Base-by-base conservation (phyloP, 30 jellyfish, hydroid and myxozoan species). In the Hydractinia symbiolongicarpus region DNA sequence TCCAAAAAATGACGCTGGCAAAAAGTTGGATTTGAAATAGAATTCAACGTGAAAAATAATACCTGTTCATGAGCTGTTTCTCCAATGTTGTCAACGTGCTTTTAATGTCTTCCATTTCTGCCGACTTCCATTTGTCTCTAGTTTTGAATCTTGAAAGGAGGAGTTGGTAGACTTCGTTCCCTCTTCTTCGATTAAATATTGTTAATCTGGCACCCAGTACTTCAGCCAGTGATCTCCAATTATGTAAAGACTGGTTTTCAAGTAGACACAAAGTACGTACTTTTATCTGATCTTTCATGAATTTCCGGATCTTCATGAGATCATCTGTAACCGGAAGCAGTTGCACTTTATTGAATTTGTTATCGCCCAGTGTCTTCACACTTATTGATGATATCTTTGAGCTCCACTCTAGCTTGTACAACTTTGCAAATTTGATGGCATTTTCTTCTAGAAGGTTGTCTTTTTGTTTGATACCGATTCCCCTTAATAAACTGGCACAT, bases 311-410 rank as follows among this genome's bases (percentile, higher is more conserved):
- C 57, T 53, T 67, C 57, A 82, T 53, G 71, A 82, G 83, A 55
- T 82, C 89, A 19, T 71, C 83, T 17, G 89, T 67, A 49, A 61
- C 16, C 15, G 89, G 89, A 77, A 82, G 8, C 19, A 50, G 75
- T 52, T 60, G 17, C 15, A 66, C 40, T 16, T 71, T 58, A 52
- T 68, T 66, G 58, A 82, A 70, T 82, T 69, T 69, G 50, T 71
- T 55, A 51, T 60, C 50, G 56, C 82, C 83, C 50, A 82, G 76
- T 30, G 82, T 82, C 58, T 58, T 82, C 64, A 82, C 50, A 17
- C 78, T 78, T 68, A 54, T 70, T 16, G 84, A 13, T n/a, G 77
- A 68, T 56, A 82, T 61, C 61, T 68, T 6, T n/a, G 53, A 15
- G 8, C 84, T 68, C 78, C 89, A 82, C 82, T 82, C 77, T 11